Evolutionary conservation across 2,888 invertebrate genomes (phyloP), one percentile per base, ranked within the genome.

Genomic region (Apeira syringaria): DNA sequence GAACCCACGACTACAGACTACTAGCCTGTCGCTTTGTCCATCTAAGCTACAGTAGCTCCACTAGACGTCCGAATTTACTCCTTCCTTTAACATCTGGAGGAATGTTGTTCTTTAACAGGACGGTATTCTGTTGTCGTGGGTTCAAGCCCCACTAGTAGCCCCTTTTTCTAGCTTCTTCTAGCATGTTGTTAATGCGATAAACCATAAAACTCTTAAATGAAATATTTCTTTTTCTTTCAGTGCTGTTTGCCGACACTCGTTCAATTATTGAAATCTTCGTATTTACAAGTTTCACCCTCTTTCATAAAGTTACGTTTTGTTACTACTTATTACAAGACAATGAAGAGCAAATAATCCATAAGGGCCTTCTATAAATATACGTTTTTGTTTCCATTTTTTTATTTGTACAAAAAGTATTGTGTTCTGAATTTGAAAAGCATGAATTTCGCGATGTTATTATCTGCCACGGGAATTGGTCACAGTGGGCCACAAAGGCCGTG

Each of bases 401-500:
- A 56, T 56, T 56, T 56, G 51, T 46, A 56, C 53, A 53, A 53
- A 53, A 56, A 56, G 49, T 50, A 53, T 53, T 53, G 50, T 50
- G 35, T 50, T 52, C 53, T 47, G 41, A 56, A 53, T 56, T 50
- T 53, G 53, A 60, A 63, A 60, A 59, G 64, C 67, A 59, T 58
- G 59, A 75, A 73, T 79, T 81, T 82, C 48, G 83, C 83, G 68
- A 79, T 65, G 67, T 71, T 79, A 80, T 80, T 79, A 79, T 78
- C 77, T 76, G 63, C 62, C 74, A 79, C 61, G 64, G 58, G 63
- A 61, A 87, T 87, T 81, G 71, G 85, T 80, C 79, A 84, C 88
- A 77, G 82, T 66, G 64, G 61, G 61, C 65, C 65, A 81, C 78
- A 80, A 83, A 74, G 67, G 72, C 58, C 63, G 61, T 54, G 64